Base-by-base conservation (phyloP, 2,113 vertebrate genomes). In the Galbula dea region DNA sequence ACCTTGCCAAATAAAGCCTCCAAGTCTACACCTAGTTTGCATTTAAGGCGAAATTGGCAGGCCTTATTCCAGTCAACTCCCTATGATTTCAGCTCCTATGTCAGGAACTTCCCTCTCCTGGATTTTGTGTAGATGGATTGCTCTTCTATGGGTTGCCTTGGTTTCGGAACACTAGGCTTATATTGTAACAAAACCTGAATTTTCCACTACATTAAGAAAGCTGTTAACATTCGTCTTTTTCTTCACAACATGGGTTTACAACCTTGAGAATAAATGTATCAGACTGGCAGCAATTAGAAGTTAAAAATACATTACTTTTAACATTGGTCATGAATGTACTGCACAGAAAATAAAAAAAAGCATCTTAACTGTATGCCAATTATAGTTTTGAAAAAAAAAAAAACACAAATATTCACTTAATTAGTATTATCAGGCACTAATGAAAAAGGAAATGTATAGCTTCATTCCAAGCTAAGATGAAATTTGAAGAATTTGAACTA, bases 251-350 rank as follows among this genome's bases (percentile, higher is more conserved):
- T 65, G 30, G 57, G 41, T 75, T 72, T 91, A 94, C 54, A 94
- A 86, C 84, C 90, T 94, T 95, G 88, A 94, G 63, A 85, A 85
- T 68, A 89, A 94, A 71, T 36, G 79, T 77, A 61, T 17, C 68
- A 77, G 43, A 84, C 62, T 81, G 72, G 79, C 95, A 82, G 66
- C 49, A 96, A 96, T 92, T 95, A 95, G 84, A 81, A 94, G 76
- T 90, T 91, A 96, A 94, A 67, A 32, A 74, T 79, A 85, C 34
- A 87, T 93, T 95, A n/a, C 55, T 74, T 87, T 93, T 95, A 95
- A 95, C 76, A 77, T 73, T 91, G 59, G 62, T 90, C 91, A 69
- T 95, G 82, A 93, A 59, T 92, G 55, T 94, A 78, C 48, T 71
- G 66, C 48, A 91, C 55, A 87, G 83, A 92, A 95, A 89, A 45